A percentile compares a stretch with the other conserved stretches of the same genome.
Conservation (phyloP, 2,797 vertebrate genomes). For the Menidia menidia region DNA sequence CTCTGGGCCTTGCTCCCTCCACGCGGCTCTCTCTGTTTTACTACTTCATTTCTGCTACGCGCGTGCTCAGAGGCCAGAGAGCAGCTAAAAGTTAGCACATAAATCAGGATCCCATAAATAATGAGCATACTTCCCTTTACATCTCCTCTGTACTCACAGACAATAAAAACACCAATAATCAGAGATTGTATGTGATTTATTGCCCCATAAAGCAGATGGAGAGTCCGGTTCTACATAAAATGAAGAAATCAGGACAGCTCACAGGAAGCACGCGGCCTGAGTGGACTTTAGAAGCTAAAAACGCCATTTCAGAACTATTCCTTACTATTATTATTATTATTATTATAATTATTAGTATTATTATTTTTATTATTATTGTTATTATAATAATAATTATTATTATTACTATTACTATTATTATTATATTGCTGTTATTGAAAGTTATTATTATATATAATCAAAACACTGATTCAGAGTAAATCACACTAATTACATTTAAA, state of each 20-base stretch:
- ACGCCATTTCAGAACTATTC: background rate
- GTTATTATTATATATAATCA: too few relatives aligned
- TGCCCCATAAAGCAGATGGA: slow-evolving; percentile 74
- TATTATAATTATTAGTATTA: too few relatives aligned
- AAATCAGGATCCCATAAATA: slow-evolving; percentile 80
- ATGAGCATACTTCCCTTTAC: slow-evolving; percentile 74
- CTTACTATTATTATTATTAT: too few relatives aligned
- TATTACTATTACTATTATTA: too few relatives aligned
- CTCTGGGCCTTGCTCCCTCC: slow-evolving; percentile 27
- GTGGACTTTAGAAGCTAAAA: background rate
- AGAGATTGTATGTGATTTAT: slow-evolving; percentile 81
- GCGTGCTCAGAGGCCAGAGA: slow-evolving; percentile 49
- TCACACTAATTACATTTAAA: too few relatives aligned
- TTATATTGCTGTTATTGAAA: too few relatives aligned
- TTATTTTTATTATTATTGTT: background rate
- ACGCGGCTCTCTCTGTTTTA: slow-evolving; percentile 38
- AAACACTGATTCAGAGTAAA: too few relatives aligned
- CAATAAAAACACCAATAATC: slow-evolving; percentile 82
- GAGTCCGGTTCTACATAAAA: slow-evolving; percentile 29
- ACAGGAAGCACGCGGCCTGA: background rate
- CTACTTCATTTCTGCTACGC: background rate
- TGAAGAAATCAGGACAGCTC: slow-evolving; percentile 5
- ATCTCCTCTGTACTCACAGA: slow-evolving; percentile 79
- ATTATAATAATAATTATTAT: background rate
- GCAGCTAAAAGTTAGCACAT: slow-evolving; percentile 69